Base-by-base conservation (phyloP, 2,113 vertebrate species). In the Eudyptes chrysolophus region DNA sequence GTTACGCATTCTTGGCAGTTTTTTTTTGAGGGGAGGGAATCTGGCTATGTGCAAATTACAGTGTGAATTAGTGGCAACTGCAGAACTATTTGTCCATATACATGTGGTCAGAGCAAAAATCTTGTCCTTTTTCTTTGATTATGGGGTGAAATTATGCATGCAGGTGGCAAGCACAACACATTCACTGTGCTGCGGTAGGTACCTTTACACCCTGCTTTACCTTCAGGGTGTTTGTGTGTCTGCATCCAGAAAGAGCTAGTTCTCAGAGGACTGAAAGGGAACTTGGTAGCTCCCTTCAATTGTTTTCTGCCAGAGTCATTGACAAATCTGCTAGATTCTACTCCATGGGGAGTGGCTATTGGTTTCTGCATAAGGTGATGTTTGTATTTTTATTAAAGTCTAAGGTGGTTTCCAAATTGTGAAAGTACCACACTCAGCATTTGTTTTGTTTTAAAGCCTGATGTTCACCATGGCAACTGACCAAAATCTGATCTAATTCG, bases 401-500 rank as follows among this genome's bases (percentile, higher is more conserved):
- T 76, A 36, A 70, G 58, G 27, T 87, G 49, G 27, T 77, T 96
- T 93, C 62, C 24, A 74, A 83, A 72, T 83, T 60, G 57, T 22
- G 1, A 2, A 79, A 92, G 51, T 42, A 54, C 55, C 0, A 0
- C 64, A 9, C 51, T 89, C 3, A 1, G 40, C 29, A 26, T 92
- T 89, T 3, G 1, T 72, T 96, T 89, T 87, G 74, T 93, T 93
- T 89, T 89, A 62, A 79, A 82, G n/a, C 68, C 70, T 83, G 77
- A 51, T 85, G 82, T 96, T 96, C 81, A 85, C 94, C 93, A 74
- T 95, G 87, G 89, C 84, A 96, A 93, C 96, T 89, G 83, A 62
- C 79, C 94, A 89, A 84, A 87, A 79, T 46, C 60, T 78, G 70
- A 55, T 90, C 22, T 87, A n/a, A 76, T 20, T 27, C 0, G 0